Base-by-base conservation (phyloP, 2,113 vertebrate genomes). In the Pterocles burchelli region DNA sequence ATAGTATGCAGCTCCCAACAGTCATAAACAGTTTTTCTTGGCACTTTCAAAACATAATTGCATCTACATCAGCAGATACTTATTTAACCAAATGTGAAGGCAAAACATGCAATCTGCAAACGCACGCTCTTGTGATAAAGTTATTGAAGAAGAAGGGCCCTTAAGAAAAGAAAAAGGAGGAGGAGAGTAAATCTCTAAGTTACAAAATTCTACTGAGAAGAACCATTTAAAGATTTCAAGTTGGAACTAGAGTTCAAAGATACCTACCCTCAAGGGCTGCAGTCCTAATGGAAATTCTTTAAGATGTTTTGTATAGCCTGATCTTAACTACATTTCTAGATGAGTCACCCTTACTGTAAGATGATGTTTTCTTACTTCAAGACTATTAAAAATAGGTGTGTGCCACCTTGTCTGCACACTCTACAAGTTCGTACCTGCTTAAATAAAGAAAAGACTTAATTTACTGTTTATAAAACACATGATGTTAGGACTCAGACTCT, bases 231-330 rank as follows among this genome's bases (percentile, higher is more conserved):
- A 88, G 68, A 80, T 73, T 93, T 73, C 90, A 78, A 81, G 95
- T 94, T 97, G 70, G 58, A 97, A 97, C 95, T 86, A 45, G 96
- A 97, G 87, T 89, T 97, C 89, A 96, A 96, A 96, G 95, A 93
- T 88, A 92, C n/a, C 59, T 96, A 67, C 85, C 97, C 88, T 0
- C 0, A 3, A 78, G 85, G 95, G 73, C 48, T 97, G 28, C 6
- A 65, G 63, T 90, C 81, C 17, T 63, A 46, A 94, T 94, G 92
- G 65, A 97, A 93, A 88, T 88, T 94, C 96, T 83, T 77, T 74
- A 96, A 97, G 88, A 97, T 92, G 83, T 94, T 97, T 97, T 94
- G 74, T 97, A 95, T 96, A 96, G 75, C 79, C 86, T 96, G 79
- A 96, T 96, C 88, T 95, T 93, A 97, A 94, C 85, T 70, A 74